phyloP scores from a whole-genome alignment of 2,113 vertebrate genomes.

The Megaceryle maxima region DNA sequence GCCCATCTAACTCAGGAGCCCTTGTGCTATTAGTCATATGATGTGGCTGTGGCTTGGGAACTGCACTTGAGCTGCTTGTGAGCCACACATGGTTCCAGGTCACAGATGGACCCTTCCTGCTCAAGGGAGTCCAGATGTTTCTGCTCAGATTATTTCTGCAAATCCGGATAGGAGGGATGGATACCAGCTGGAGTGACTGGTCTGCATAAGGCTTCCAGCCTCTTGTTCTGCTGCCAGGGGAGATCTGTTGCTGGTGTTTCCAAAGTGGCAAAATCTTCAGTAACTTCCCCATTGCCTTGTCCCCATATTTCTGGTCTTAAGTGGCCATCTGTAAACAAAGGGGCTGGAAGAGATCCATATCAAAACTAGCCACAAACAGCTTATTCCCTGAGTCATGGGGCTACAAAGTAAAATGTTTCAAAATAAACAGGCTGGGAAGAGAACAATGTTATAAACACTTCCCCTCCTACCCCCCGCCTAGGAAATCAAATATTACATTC shows the following conservation, averaged over 20 bases:
- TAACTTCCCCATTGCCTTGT: conserved; percentile 5
- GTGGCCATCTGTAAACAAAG: conserved; percentile 38
- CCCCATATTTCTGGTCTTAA: not conserved
- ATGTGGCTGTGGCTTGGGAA: not conserved
- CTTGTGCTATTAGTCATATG: not conserved
- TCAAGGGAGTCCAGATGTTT: conserved; percentile 27
- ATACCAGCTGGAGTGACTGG: not conserved
- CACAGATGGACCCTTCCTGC: not conserved
- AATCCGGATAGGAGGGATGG: not conserved
- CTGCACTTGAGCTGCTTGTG: not conserved
- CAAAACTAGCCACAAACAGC: conserved; percentile 3
- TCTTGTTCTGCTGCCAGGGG: not conserved
- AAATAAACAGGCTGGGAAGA: conserved; percentile 4
- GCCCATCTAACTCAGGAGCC: not conserved
- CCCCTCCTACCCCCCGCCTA: not conserved
- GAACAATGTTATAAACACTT: not conserved
- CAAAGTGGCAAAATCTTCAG: not conserved
- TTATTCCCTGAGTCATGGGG: conserved; percentile 25
- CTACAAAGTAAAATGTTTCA: not conserved
- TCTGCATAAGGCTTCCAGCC: not conserved
- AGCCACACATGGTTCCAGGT: not conserved
- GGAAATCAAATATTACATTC: not conserved
- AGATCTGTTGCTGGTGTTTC: not conserved
- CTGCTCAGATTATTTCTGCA: conserved; percentile 27
- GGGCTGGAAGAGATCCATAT: conserved; percentile 10